Conservation (phyloP, 2,113 vertebrate species). For the Antennarius striatus region DNA sequence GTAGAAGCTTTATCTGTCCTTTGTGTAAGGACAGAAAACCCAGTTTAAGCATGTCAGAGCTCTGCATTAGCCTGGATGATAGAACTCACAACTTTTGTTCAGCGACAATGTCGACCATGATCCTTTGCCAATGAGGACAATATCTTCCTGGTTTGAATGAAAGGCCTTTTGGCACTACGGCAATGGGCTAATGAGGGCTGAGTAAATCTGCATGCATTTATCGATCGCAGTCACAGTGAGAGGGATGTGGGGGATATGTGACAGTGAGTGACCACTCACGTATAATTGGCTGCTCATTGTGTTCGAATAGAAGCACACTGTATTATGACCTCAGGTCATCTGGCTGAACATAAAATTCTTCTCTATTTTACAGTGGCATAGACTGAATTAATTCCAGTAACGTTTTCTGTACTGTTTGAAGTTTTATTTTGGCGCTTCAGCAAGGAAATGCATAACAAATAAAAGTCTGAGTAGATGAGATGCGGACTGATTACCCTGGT, state of each 20-base stretch:
- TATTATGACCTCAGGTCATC: conserved; percentile 60
- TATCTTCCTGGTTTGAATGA: conserved; percentile 29
- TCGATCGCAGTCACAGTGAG: conserved; percentile 17
- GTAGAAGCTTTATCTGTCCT: conserved; percentile 44
- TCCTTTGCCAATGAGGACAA: conserved; percentile 52
- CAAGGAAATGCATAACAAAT: conserved; percentile 55
- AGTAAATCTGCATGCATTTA: conserved; percentile 44
- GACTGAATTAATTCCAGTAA: conserved; percentile 50
- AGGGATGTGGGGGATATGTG: conserved; percentile 65
- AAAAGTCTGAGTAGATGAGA: conserved; percentile 49
- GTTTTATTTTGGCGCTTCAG: conserved; percentile 52
- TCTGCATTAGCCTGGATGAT: conserved; percentile 6
- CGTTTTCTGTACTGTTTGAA: conserved; percentile 55
- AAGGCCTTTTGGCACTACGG: conserved; percentile 44
- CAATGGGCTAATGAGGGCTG: conserved; percentile 49
- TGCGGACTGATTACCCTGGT: conserved; percentile 46
- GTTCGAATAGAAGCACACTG: conserved; percentile 60
- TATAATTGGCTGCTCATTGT: conserved; percentile 57
- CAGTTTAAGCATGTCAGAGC: conserved; percentile 41
- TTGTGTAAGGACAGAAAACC: conserved; percentile 39
- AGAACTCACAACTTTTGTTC: conserved; percentile 38
- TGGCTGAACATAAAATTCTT: conserved; percentile 67
- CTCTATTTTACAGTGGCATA: conserved; percentile 46
- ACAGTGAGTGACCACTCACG: conserved; percentile 63
- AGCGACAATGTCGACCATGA: conserved; percentile 35